Conservation (phyloP, 2,888 invertebrate genomes). For the Tillus elongatus region DNA sequence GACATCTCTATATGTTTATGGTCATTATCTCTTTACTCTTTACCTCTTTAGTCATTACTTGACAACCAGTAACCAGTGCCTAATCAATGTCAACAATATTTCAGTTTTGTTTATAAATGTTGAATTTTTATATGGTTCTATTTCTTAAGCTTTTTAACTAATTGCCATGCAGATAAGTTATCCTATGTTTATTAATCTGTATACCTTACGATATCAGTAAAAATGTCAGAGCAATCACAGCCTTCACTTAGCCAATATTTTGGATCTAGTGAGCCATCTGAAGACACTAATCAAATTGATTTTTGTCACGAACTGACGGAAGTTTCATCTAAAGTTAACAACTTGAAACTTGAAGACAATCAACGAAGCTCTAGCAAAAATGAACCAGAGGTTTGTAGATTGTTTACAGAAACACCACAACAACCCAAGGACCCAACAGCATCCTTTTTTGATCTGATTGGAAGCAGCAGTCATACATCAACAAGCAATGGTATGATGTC, state of each 20-base stretch:
- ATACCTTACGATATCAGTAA: too few relatives aligned
- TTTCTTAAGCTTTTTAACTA: too few relatives aligned
- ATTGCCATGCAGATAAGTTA: too few relatives aligned
- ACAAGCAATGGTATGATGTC: conserved; percentile 25
- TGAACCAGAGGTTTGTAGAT: conserved; percentile 43
- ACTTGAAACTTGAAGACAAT: conserved; percentile 23
- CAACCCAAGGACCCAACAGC: conserved; percentile 39
- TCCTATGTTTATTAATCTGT: too few relatives aligned
- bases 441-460: conserved; percentile 43
- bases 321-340: conserved; percentile 26
- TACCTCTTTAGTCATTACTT: too few relatives aligned
- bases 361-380: conserved; percentile 25
- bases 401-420: conserved; percentile 40
- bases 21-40: too few relatives aligned
- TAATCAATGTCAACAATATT: too few relatives aligned
- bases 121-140: too few relatives aligned
- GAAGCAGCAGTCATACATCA: conserved; percentile 18
- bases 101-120: too few relatives aligned
- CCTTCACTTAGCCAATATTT: conserved; percentile 52
- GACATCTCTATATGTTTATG: too few relatives aligned
- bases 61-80: too few relatives aligned
- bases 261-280: conserved; percentile 25
- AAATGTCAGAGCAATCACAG: conserved; percentile 41
- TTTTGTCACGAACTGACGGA: conserved; percentile 27
- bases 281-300: conserved; percentile 24